Evolutionary conservation across 1,140 invertebrate genomes (phyloP), one percentile per base, ranked within the genome.

Genomic region (Limonius californicus): DNA sequence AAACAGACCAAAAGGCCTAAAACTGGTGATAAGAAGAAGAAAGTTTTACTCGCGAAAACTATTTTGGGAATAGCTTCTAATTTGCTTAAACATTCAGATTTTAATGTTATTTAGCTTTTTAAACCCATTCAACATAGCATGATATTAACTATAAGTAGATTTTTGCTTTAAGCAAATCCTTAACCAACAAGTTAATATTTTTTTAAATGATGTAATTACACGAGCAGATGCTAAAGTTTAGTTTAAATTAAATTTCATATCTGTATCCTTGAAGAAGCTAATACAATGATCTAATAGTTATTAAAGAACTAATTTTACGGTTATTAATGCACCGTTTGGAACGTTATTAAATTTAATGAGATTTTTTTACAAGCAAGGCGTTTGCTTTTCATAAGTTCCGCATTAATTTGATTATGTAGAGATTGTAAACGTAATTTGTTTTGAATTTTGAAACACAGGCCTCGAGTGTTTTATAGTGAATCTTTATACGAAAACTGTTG

Each of bases 331-430:
- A 18, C 45, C 45, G 16, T 50, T 50, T 50, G 9, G 45, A 50
- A 50, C 6, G 45, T 50, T 50, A 50, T 50, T 50, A 50, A 50
- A 50, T 50, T 50, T 50, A 50, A 50, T 50, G 45, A 50, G 45
- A 50, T 50, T 50, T 50, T 45, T 50, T 50, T 50, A 21, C 14
- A 12, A 2, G 6, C 7, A 50, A 50, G 45, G 45, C 16, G 45
- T 50, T 50, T 50, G 45, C 45, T 50, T 50, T 50, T 50, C 45
- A 50, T 50, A 50, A 50, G 45, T 50, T 50, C 45, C 45, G 45
- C 45, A 50, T 50, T 50, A 50, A 50, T 50, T 50, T 19, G 45
- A 50, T 50, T 50, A 50, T 16, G 20, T 21, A 27, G 23, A 27
- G 23, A 27, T 27, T 27, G 23, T 27, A 27, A 27, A 27, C 9